Conservation (phyloP, 1,140 invertebrate genomes). For the Nephotettix cincticeps region DNA sequence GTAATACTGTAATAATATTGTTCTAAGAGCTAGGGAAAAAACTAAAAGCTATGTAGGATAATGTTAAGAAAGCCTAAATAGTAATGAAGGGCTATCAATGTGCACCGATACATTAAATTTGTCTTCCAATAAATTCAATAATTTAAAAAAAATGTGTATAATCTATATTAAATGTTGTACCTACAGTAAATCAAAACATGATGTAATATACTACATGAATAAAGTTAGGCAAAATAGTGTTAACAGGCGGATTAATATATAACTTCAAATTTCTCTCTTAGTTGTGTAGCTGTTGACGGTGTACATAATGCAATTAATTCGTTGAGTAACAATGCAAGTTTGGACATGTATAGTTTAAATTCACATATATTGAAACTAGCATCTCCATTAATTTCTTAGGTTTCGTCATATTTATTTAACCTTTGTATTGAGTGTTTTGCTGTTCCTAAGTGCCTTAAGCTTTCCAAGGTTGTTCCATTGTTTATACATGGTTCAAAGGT, state of each 20-base stretch:
- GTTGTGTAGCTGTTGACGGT: background rate
- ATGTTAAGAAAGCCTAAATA: background rate
- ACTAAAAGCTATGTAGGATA: background rate
- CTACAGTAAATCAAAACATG: background rate
- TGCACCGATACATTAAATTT: no score
- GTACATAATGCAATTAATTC: background rate
- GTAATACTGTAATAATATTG: background rate
- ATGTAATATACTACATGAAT: background rate
- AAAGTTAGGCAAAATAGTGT: background rate
- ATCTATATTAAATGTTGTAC: no score
- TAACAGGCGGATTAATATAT: background rate
- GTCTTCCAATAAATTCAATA: no score
- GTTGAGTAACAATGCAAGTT: background rate
- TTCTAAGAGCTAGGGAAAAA: background rate
- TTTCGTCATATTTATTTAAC: background rate
- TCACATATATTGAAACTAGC: background rate
- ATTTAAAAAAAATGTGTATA: no score
- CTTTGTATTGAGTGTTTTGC: no score
- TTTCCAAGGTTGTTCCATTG: no score
- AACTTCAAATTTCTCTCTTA: background rate
- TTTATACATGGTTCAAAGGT: no score
- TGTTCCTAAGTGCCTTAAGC: no score
- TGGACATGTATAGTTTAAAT: background rate
- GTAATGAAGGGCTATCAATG: background rate
- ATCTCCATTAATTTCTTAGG: background rate